Evolutionary conservation across 2,797 vertebrate genomes (phyloP), one percentile per base, ranked within the genome.

Genomic region (Enteromius afrohamiltoni): DNA sequence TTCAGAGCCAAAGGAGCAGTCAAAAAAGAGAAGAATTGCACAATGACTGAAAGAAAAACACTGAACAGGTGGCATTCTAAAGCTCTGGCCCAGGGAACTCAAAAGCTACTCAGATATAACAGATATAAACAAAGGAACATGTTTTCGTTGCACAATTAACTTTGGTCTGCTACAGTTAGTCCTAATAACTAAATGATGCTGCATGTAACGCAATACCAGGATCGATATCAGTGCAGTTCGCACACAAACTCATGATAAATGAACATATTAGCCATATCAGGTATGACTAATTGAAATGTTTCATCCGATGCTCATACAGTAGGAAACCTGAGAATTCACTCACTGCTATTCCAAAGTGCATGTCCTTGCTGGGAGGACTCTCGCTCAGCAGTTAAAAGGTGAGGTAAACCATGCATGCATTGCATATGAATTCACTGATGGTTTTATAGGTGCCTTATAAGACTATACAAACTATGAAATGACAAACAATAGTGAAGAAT

Each of bases 21-120:
- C 17, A 51, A 23, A 45, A 42, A 9, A 31, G 17, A 47, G 71
- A 79, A 69, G 13, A 51, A 51, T 55, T 19, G n/a, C 47, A 40
- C 78, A 80, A 55, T 40, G 13, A 80, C 65, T 60, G 34, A 70
- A 77, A 77, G 45, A 51, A 74, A 83, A 87, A 58, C 76, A 73
- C 17, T 16, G 13, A 77, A 80, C 84, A 83, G 80, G 83, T 87
- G 77, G 77, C 51, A 68, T 45, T 49, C 29, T 80, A 73, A 85
- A 83, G 49, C 80, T 67, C 10, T 71, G 49, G 26, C 55, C 55
- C 16, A 19, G 10, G 37, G 51, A 55, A 69, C 40, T 71, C 13
- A 42, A 75, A 74, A 76, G 3, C 21, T 79, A n/a, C 62, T 55
- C 29, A n/a, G n/a, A n/a, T n/a, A n/a, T 69, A 71, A 78, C 70